phyloP scores from a whole-genome alignment of 1,140 invertebrate species.

The Tetraneura akinire region DNA sequence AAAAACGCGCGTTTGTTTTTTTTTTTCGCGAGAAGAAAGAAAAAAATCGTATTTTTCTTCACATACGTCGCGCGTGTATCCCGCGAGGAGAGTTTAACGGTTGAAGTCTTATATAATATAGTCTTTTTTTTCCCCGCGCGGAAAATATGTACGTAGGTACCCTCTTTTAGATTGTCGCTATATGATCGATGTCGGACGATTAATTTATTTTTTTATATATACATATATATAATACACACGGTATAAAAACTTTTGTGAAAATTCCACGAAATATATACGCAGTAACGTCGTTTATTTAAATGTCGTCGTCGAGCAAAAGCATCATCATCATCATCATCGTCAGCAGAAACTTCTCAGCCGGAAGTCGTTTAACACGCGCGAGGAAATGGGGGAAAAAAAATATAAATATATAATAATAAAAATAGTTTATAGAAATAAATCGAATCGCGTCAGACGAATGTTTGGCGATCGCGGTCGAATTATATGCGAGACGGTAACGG shows the following conservation, averaged over 20 bases:
- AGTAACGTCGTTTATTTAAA: conserved; percentile 10
- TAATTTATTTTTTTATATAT: background rate
- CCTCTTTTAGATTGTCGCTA: no score
- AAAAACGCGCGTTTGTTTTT: no score
- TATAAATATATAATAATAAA: background rate
- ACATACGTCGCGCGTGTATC: no score
- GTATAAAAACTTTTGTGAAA: background rate
- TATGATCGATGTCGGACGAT: no score
- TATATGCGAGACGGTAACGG: background rate
- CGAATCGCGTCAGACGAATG: background rate
- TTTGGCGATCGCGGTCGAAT: background rate
- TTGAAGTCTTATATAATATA: no score
- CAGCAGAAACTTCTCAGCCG: background rate
- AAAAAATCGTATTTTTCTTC: no score
- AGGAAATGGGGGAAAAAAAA: conserved; percentile 17
- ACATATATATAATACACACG: background rate
- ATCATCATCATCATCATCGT: background rate
- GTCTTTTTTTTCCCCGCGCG: no score
- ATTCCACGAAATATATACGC: no score
- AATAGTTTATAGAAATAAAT: background rate
- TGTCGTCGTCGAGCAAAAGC: background rate
- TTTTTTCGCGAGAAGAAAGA: no score
- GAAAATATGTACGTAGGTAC: no score
- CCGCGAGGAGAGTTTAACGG: no score
- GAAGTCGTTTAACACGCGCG: conserved; percentile 20